Evolutionary conservation across 2,113 vertebrate species (phyloP), one percentile per base, ranked within the genome.

Genomic region (Leptodactylus fuscus): DNA sequence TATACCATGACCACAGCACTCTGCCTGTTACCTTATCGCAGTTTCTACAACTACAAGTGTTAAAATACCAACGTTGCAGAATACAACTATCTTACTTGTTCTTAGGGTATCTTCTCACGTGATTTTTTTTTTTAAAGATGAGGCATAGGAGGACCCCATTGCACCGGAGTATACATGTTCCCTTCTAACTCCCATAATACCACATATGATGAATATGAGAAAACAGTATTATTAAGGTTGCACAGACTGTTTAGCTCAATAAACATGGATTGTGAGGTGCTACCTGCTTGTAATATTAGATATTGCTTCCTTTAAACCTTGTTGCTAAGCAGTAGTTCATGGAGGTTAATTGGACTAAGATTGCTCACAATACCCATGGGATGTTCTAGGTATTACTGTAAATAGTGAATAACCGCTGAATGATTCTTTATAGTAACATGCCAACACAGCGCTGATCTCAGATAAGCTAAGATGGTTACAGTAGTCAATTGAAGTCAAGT

Each of bases 241-340:
- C 24, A 27, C 58, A 62, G 1, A 12, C 58, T 62, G 24, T 62
- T 62, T 27, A 62, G 29, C n/a, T 29, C 24, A 27, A 29, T 27
- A 29, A 62, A 62, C 58, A 22, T 44, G 10, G 36, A 44, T 73
- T 73, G 24, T 2, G 36, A 73, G 41, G 8, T 73, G 69, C 41
- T 73, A 73, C 58, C 58, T 62, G 58, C 58, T 27, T 62, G 58
- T 62, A 13, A 62, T 4, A 29, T 62, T 27, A 62, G 58, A 27
- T 27, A 29, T 62, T 27, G 41, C 38, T 73, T 70, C 34, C 22
- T 70, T 70, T 32, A 70, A 36, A 41, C 69, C 16, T 44, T 73
- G 69, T 73, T 38, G 69, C 34, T 73, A 73, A 73, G 41, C 18
- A n/a, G 22, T 73, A 73, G 69, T 73, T 73, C 36, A 44, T 44